Base-by-base conservation (phyloP, 2,888 invertebrate genomes). In the Metallyticus violacea region DNA sequence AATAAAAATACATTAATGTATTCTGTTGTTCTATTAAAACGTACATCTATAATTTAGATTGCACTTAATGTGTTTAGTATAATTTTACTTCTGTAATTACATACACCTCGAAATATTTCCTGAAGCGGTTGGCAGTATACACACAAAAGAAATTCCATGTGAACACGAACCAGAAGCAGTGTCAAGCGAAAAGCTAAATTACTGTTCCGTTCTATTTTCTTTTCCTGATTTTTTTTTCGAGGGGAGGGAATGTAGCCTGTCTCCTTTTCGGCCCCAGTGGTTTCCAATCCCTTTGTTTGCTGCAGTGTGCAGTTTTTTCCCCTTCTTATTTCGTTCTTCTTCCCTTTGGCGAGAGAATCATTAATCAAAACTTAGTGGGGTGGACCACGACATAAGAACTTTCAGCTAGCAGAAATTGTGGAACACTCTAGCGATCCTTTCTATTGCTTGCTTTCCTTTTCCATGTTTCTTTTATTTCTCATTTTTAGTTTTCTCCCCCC, bases 231-330 rank as follows among this genome's bases (percentile, higher is more conserved):
- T 62, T 62, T 62, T n/a, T 62, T 62, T 9, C 15, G 40, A 22
- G 40, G 15, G 6, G 9, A 1, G 40, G 40, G 40, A 62, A 62
- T 62, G 40, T 62, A 62, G 40, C 40, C 40, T 62, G 40, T 62
- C 40, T 62, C 40, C 40, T 62, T 62, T 62, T 62, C 40, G 40
- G 40, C 40, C 40, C 40, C 40, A 62, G 40, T 80, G 76, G 76
- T 82, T 15, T 82, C 82, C 76, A 26, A 26, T 82, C 82, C 82
- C 76, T 26, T 26, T 82, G 82, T 22, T 62, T 81, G 27, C 76
- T 82, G 82, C 82, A 82, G 82, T 82, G 82, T 82, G 82, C 76
- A 76, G 76, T 76, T 82, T 76, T 82, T 76, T 40, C 29, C 25
- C 81, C 40, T 62, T 62, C 40, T 62, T 62, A 62, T 62, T 62